Evolutionary conservation across 37 sponge, comb jelly and placozoan species (phyloP), one percentile per base, ranked within the genome.

Genomic region (Aphrocallistes beatrix): DNA sequence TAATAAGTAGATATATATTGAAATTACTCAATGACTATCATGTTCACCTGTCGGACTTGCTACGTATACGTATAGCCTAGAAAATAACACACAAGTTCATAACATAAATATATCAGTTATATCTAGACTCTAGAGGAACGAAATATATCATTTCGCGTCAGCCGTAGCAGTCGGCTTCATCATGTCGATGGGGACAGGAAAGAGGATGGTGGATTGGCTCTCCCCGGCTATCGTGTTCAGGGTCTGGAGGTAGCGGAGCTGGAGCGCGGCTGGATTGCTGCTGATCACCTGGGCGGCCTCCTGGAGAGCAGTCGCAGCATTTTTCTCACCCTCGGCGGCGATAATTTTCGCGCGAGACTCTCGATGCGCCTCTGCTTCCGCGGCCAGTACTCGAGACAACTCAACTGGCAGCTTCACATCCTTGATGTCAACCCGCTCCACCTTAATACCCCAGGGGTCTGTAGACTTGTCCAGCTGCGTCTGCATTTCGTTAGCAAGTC

Each of bases 181-280:
- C 85, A 93, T 83, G 81, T 95, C 91, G 48, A 98, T 92, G 38
- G 99, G 99, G 36, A 98, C 91, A 23, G 99, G 99, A 87, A 98
- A 98, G 51, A 98, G 82, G n/a, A 98, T 92, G 81, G 96, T 96
- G 17, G 99, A 96, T 60, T 92, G 90, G 81, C 86, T 89, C 88
- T 98, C 99, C 13, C 92, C 93, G 37, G 96, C 94, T 82, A 98
- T 95, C 82, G 87, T 81, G 81, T 84, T 91, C 37, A 98, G 91
- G 10, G 99, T 95, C 87, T 98, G 99, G 36, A 98, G 93, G 88
- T 98, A 98, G 37, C 99, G 85, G 36, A 98, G 93, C 90, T 98
- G 96, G 83, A 98, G 88, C 50, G 99, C 99, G 0, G 96, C 92
- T 21, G 96, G 94, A 21, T 94, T 90, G 36, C 49, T 40, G 37